Evolutionary conservation across 2,797 vertebrate genomes (phyloP), one percentile per base, ranked within the genome.

Genomic region (Falco biarmicus): DNA sequence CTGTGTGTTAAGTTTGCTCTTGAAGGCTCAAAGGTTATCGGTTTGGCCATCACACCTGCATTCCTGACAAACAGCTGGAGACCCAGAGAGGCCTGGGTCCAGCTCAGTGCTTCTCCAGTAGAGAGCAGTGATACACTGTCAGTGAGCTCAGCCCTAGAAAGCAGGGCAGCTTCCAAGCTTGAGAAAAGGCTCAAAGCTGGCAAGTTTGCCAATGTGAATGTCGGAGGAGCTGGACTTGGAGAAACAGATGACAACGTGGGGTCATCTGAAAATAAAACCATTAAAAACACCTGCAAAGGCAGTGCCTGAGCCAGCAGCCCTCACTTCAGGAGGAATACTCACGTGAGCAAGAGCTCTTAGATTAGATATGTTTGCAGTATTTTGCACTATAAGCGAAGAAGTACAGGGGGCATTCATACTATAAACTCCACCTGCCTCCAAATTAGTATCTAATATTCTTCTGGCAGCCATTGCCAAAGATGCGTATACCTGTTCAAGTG

Each of bases 91-190:
- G 83, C 57, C 83, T 48, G 86, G 89, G 89, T 90, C 96, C 96
- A 87, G 77, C 97, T 97, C 95, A 97, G 90, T 95, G 85, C 95
- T 98, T 98, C 98, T 98, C 98, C 98, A 98, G 98, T 97, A 98
- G 98, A 98, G 98, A 98, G 98, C 98, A 98, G 98, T 98, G 98
- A 98, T 96, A 98, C 96, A 77, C 98, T 98, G 96, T 93, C 95
- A 96, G 65, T 96, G 96, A 98, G 96, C 83, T 91, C 80, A 95
- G 90, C 70, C 91, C 87, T 95, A 96, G 63, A 96, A 98, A 93
- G 85, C 91, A 93, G 84, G 75, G 84, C 82, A 93, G 90, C 93
- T 95, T 96, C 78, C 92, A 93, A 95, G 84, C 74, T 79, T 19
- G 3, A 75, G 87, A 83, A 84, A 93, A 96, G 91, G 90, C 84